phyloP scores from a whole-genome alignment of 2,888 invertebrate species.

The Neoscelio sp. region DNA sequence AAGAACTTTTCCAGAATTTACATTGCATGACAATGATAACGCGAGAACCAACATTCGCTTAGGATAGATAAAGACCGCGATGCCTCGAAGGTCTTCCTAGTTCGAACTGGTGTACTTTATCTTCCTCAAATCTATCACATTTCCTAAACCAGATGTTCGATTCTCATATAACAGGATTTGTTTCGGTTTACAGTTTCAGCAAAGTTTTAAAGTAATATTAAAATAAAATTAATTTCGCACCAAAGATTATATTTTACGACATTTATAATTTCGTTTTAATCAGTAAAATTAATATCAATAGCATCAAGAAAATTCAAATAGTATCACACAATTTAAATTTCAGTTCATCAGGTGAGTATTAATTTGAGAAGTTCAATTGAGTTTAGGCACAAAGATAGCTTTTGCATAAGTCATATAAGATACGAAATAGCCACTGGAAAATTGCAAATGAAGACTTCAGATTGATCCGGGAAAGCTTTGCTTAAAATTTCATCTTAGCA shows the following conservation, averaged over 20 bases:
- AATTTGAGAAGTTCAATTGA: slow-evolving; percentile 3
- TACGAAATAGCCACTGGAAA: slow-evolving; percentile 4
- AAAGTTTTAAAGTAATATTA: slow-evolving; percentile 5
- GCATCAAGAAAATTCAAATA: not conserved
- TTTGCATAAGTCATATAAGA: slow-evolving; percentile 7
- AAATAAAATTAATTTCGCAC: too few relatives aligned
- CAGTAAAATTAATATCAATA: too few relatives aligned
- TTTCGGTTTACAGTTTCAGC: slow-evolving; percentile 14
- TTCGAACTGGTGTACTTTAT: slow-evolving; percentile 45
- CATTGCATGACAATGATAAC: slow-evolving; percentile 34
- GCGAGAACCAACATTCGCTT: slow-evolving; percentile 61
- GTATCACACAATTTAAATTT: slow-evolving; percentile 7
- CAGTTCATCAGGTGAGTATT: slow-evolving; percentile 4
- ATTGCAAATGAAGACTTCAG: slow-evolving; percentile 32
- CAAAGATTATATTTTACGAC: too few relatives aligned
- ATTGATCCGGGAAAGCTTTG: slow-evolving; percentile 29
- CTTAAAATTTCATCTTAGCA: slow-evolving; percentile 30
- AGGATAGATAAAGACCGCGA: slow-evolving; percentile 58
- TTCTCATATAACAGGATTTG: slow-evolving; percentile 30
- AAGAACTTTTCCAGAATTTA: slow-evolving; percentile 15
- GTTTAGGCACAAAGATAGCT: not conserved
- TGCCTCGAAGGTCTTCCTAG: slow-evolving; percentile 45
- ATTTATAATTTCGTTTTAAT: too few relatives aligned
- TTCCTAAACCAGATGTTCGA: slow-evolving; percentile 34
- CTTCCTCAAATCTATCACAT: slow-evolving; percentile 17